These are phyloP conservation scores for Acrossocheilus wenchowensis DNA, from an alignment of 2,797 vertebrate species.

Conservation along the genomic window DNA sequence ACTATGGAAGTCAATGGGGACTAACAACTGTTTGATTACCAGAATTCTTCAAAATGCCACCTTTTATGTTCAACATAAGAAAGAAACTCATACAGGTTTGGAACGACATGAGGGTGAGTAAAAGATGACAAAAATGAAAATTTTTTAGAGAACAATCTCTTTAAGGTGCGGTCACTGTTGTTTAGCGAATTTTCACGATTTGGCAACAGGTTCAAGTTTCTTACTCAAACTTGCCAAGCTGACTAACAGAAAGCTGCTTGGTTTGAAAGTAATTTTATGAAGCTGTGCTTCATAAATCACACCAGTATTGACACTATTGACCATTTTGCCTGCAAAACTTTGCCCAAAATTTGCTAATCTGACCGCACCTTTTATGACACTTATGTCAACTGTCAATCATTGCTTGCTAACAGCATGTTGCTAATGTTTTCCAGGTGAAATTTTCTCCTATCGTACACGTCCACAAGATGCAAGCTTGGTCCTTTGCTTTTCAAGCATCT, in stretches of 20 bases:
- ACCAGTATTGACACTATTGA: background rate
- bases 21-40: background rate
- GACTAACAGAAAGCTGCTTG: background rate
- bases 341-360: background rate
- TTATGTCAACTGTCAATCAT: background rate
- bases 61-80: background rate
- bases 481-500: slow-evolving; percentile 75
- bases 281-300: background rate
- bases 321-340: background rate
- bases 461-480: slow-evolving; percentile 80
- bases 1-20: background rate
- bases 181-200: background rate
- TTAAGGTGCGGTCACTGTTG: background rate
- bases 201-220: background rate
- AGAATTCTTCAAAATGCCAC: background rate
- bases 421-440: slow-evolving; percentile 69
- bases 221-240: background rate
- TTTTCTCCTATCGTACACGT: slow-evolving; percentile 79
- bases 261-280: background rate
- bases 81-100: background rate
- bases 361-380: background rate
- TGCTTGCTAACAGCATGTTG: background rate
- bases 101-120: background rate
- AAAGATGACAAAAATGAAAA: background rate
- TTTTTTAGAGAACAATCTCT: background rate